Evolutionary conservation across 1,140 invertebrate species (phyloP), one percentile per base, ranked within the genome.

Genomic region (Neuroterus valhalla): DNA sequence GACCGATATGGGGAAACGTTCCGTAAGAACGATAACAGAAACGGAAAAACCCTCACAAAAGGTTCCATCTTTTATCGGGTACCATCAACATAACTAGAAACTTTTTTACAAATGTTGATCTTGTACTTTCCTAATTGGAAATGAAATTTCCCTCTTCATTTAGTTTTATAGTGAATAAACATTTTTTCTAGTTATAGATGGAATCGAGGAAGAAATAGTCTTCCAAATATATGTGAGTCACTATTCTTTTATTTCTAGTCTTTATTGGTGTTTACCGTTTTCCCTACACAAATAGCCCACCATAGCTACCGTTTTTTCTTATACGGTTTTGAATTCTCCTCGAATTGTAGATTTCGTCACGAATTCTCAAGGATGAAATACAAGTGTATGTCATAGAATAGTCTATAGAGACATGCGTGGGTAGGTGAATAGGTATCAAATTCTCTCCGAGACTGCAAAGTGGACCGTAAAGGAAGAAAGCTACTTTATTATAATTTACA

Each of bases 211-310:
- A n/a, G n/a, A n/a, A n/a, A n/a, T n/a, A n/a, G n/a, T n/a, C n/a
- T n/a, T n/a, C n/a, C n/a, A n/a, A n/a, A n/a, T n/a, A n/a, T n/a
- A n/a, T n/a, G n/a, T n/a, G n/a, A n/a, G n/a, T n/a, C n/a, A n/a
- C n/a, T n/a, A n/a, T n/a, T n/a, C n/a, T n/a, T n/a, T n/a, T n/a
- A n/a, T n/a, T n/a, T n/a, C n/a, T 80, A 82, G 78, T 80, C 79
- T 80, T 83, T 85, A 85, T 86, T n/a, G n/a, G n/a, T n/a, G n/a
- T n/a, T 87, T 84, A 82, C 79, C 82, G 77, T 84, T 82, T 84
- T 81, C 72, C 31, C 77, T 81, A 38, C 10, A 38, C 6, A 38
- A 38, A 0, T 38, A 38, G 31, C 6, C 1, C 31, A 38, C 6
- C 3, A 38, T 10, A 0, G 31, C 31, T 38, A 38, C 31, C 4